phyloP scores from a whole-genome alignment of 2,113 vertebrate species.

The Passer montanus region DNA sequence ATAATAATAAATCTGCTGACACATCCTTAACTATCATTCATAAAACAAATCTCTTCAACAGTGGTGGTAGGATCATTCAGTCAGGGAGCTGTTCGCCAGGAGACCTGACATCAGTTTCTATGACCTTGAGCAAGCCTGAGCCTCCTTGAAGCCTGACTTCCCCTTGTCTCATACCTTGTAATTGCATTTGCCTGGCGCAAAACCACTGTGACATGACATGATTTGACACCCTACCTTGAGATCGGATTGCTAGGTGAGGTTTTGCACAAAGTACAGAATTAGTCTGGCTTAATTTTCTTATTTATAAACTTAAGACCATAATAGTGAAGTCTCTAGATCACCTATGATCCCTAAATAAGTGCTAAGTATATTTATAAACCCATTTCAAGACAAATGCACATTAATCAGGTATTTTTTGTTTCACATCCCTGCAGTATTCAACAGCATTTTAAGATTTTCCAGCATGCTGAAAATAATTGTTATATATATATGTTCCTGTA shows the following conservation, averaged over 20 bases:
- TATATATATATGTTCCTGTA: background rate
- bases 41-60: background rate
- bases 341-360: background rate
- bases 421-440: background rate
- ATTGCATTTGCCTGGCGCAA: background rate
- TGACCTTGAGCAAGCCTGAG: background rate
- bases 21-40: background rate
- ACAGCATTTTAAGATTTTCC: background rate
- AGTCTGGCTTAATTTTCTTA: background rate
- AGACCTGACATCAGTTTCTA: background rate
- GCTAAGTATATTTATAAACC: background rate
- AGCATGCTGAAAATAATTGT: background rate
- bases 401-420: background rate
- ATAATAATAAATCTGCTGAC: background rate
- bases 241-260: background rate
- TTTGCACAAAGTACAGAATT: background rate
- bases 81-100: background rate
- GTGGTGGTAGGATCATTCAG: background rate
- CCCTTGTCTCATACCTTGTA: background rate
- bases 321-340: background rate
- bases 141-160: background rate
- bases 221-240: background rate
- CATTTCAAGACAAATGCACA: background rate
- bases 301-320: background rate
- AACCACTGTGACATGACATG: background rate